Conservation (phyloP, 2,888 invertebrate species). For the Apodemia hepburni region DNA sequence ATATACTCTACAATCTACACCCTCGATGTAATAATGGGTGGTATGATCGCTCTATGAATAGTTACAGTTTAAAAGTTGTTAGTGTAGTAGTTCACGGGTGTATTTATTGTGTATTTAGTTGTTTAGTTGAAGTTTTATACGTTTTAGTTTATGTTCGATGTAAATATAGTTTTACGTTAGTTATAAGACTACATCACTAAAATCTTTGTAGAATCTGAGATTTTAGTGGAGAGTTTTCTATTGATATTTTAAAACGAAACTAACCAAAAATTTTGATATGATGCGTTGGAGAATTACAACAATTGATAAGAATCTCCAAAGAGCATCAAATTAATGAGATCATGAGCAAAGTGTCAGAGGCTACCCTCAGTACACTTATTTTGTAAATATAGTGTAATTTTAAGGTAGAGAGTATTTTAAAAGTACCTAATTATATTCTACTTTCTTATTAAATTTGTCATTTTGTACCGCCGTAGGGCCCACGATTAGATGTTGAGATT, state of each 20-base stretch:
- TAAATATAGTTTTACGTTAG: conserved; percentile 10
- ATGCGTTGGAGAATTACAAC: neutral
- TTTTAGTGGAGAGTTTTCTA: conserved; percentile 1
- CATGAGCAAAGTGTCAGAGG: neutral
- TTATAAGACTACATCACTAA: neutral
- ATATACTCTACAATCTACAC: neutral
- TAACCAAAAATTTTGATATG: conserved; percentile 9
- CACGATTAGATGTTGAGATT: neutral
- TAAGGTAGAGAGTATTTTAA: conserved; percentile 11
- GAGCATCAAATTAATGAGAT: neutral
- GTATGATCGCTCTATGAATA: neutral
- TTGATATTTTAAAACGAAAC: neutral
- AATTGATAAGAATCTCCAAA: neutral
- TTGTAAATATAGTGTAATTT: conserved; percentile 3
- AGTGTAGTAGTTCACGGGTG: conserved; percentile 13
- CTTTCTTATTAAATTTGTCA: neutral
- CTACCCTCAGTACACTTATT: neutral
- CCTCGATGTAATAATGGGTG: conserved; percentile 5
- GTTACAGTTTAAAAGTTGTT: neutral
- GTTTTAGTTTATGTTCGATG: conserved; percentile 8
- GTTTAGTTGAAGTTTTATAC: conserved; percentile 10
- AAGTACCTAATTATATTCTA: conserved; percentile 9
- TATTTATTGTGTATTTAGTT: conserved; percentile 13
- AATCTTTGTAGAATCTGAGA: neutral
- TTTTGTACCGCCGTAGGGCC: neutral